A percentile compares a stretch with the other conserved stretches of the same genome.
phyloP scores from a whole-genome alignment of 2,888 invertebrate genomes.

The Zhuqinia jingwanae region DNA sequence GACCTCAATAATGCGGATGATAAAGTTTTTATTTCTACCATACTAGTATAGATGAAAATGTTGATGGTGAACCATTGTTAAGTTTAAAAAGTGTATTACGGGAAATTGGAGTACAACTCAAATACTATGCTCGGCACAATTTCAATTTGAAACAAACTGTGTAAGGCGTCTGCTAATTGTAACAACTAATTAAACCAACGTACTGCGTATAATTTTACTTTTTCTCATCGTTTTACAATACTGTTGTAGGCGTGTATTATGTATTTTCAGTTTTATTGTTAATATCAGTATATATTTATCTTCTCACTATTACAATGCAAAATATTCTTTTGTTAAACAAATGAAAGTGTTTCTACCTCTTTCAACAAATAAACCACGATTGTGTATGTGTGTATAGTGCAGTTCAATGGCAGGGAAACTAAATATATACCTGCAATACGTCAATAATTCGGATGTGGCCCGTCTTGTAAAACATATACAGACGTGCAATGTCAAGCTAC shows the following conservation, averaged over 20 bases:
- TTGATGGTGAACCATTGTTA: background rate
- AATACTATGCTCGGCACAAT: slow-evolving; percentile 37
- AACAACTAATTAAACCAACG: background rate
- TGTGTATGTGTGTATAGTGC: no score
- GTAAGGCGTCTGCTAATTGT: no score
- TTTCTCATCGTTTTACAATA: background rate
- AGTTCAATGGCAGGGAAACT: no score
- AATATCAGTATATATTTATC: background rate
- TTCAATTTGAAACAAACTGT: no score
- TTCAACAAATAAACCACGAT: background rate
- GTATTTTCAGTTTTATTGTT: background rate
- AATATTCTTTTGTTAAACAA: background rate
- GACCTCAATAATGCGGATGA: background rate
- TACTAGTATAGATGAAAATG: background rate
- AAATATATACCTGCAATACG: no score
- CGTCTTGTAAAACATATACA: no score
- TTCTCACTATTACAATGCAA: background rate
- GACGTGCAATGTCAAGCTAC: no score
- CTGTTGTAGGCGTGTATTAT: background rate
- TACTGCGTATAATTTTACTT: background rate
- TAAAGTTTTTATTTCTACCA: background rate
- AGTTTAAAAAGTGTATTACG: no score
- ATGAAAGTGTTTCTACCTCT: background rate
- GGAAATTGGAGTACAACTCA: slow-evolving; percentile 33
- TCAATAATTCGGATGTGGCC: no score